Percentiles rank a stretch among this genome's conserved stretches.
phyloP scores from a whole-genome alignment of 1,140 invertebrate species.

The Ceratina japonica region DNA sequence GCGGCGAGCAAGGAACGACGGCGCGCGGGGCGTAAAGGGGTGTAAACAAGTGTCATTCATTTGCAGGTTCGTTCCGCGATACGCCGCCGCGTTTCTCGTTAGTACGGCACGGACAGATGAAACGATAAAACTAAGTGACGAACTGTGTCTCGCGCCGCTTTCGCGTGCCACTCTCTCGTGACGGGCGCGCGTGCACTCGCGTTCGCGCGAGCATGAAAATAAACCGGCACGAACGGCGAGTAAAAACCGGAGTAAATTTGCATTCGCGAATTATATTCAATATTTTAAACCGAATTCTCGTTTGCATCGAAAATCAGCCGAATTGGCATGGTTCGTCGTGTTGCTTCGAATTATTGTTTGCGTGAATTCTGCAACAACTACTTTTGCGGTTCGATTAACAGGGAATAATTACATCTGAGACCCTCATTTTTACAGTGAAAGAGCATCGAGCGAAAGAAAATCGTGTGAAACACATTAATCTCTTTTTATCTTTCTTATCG shows the following conservation, averaged over 20 bases:
- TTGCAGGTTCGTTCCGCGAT: neutral
- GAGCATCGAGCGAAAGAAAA: no score
- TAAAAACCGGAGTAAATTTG: neutral
- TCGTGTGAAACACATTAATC: no score
- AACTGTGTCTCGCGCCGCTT: neutral
- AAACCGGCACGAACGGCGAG: neutral
- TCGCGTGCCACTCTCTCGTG: neutral
- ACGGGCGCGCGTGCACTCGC: neutral
- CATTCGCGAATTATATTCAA: constrained; percentile 19
- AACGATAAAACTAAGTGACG: constrained; percentile 25
- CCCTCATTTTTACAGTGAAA: no score
- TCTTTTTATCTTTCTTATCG: no score
- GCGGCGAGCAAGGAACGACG: neutral
- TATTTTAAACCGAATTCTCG: no score
- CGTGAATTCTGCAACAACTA: no score
- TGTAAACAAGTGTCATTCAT: constrained; percentile 39
- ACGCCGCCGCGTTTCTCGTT: neutral
- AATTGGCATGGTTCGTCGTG: no score
- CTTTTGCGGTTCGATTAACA: neutral
- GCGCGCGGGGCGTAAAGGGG: neutral
- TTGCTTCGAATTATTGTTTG: neutral
- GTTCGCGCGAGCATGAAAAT: neutral
- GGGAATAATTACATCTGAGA: no score
- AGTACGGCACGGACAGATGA: neutral
- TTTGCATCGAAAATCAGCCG: neutral